phyloP scores from a whole-genome alignment of 2,113 vertebrate species.

The Gulo gulo region DNA sequence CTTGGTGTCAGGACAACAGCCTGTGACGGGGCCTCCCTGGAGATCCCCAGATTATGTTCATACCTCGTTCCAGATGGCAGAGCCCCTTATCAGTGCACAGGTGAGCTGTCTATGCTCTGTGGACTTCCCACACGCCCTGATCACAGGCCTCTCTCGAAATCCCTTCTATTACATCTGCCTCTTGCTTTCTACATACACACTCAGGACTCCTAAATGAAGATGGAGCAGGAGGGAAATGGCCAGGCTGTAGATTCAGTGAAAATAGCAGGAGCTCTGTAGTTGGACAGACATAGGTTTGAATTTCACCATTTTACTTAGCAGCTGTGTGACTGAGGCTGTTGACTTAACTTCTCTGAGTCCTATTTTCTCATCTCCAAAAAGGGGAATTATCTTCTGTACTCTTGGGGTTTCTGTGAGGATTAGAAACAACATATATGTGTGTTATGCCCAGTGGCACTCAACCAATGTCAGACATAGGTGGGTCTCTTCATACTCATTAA shows the following conservation, averaged over 20 bases:
- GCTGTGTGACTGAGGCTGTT: neutral
- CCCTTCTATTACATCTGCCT: neutral
- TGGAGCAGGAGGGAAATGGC: neutral
- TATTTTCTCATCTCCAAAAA: constrained; percentile 32
- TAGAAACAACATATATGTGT: neutral
- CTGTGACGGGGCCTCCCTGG: neutral
- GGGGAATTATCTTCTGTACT: neutral
- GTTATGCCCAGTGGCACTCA: neutral
- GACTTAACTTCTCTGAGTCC: neutral
- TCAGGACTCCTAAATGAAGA: neutral
- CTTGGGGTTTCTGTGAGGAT: neutral
- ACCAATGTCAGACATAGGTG: neutral
- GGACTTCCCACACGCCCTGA: neutral
- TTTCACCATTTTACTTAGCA: neutral
- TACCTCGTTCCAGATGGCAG: neutral
- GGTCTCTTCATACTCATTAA: neutral
- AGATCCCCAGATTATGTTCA: neutral
- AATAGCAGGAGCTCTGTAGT: neutral
- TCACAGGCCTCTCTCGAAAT: neutral
- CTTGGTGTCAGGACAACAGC: neutral
- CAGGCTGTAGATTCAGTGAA: neutral
- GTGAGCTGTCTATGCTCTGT: neutral
- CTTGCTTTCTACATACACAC: neutral
- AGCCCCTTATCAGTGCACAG: neutral
- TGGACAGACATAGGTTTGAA: neutral